Percentiles rank a stretch among this genome's conserved stretches.
Evolutionary conservation across 1,140 invertebrate genomes (phyloP).

Genomic region (Cotesia typhae): DNA sequence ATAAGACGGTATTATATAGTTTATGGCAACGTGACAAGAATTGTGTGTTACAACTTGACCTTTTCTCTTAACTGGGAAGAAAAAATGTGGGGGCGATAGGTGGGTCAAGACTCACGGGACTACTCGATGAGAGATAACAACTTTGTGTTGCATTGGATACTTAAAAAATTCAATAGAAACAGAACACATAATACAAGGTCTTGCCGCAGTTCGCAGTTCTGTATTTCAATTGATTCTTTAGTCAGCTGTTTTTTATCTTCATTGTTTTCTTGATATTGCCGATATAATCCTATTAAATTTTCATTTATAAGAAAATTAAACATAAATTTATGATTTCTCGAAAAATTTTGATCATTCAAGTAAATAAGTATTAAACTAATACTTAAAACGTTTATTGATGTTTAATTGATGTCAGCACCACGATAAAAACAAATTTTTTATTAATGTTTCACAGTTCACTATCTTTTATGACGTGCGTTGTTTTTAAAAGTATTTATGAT

Average conservation of each 20-base stretch:
- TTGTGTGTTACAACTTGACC: neutral
- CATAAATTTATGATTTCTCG: too few relatives aligned
- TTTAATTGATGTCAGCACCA: too few relatives aligned
- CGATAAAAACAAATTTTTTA: too few relatives aligned
- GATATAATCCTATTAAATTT: neutral
- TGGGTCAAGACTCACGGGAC: slow-evolving; percentile 12
- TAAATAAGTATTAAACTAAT: too few relatives aligned
- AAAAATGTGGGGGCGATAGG: slow-evolving; percentile 17
- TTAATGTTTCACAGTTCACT: too few relatives aligned
- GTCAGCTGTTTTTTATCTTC: neutral
- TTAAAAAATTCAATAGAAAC: slow-evolving; percentile 8
- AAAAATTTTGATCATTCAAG: too few relatives aligned
- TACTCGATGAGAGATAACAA: slow-evolving; percentile 9
- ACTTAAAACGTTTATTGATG: too few relatives aligned
- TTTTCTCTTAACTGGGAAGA: neutral
- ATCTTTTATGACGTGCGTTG: too few relatives aligned
- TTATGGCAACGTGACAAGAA: slow-evolving; percentile 2
- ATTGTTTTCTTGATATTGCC: neutral
- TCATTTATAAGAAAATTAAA: neutral
- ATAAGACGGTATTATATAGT: neutral
- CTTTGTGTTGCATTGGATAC: slow-evolving; percentile 1
- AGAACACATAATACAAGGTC: neutral
- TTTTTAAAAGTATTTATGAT: too few relatives aligned
- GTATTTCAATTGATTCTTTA: neutral
- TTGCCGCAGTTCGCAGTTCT: neutral